Conservation (phyloP, 2,888 invertebrate species). For the Patella ulyssiponensis region DNA sequence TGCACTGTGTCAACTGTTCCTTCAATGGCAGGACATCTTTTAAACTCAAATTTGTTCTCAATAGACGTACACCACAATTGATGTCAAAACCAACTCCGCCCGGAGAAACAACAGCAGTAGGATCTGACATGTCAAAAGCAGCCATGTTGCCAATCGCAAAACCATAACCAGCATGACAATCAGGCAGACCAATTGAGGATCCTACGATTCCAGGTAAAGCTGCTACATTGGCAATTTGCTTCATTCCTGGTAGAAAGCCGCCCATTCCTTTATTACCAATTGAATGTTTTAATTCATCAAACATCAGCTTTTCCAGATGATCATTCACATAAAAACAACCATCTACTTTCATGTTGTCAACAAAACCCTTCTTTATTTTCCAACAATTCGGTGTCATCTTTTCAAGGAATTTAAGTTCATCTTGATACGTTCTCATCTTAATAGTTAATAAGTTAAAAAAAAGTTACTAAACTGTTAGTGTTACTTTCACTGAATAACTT, state of each 20-base stretch:
- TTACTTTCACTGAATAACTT: no score
- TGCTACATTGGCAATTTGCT: constrained; percentile 99
- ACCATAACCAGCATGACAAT: constrained; percentile 98
- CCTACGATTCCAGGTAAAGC: constrained; percentile 97
- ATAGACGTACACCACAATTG: constrained; percentile 95
- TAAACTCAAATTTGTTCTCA: constrained; percentile 94
- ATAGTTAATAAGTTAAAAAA: no score
- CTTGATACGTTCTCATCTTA: constrained; percentile 80
- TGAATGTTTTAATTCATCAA: constrained; percentile 93
- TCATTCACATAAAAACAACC: constrained; percentile 97
- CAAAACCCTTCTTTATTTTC: constrained; percentile 98
- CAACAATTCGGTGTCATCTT: constrained; percentile 88
- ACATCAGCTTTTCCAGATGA: constrained; percentile 92
- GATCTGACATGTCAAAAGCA: constrained; percentile 95
- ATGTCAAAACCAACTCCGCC: constrained; percentile 99
- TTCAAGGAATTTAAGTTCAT: constrained; percentile 93
- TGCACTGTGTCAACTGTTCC: constrained; percentile 95
- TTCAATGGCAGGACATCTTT: constrained; percentile 94
- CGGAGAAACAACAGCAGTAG: constrained; percentile 93
- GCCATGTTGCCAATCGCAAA: constrained; percentile 99
- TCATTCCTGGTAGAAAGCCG: constrained; percentile 97
- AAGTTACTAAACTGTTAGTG: no score
- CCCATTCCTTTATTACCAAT: constrained; percentile 90
- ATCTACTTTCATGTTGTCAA: constrained; percentile 99
- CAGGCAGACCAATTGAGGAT: constrained; percentile 92